phyloP scores from a whole-genome alignment of 2,113 vertebrate species.

The Gavia stellata region DNA sequence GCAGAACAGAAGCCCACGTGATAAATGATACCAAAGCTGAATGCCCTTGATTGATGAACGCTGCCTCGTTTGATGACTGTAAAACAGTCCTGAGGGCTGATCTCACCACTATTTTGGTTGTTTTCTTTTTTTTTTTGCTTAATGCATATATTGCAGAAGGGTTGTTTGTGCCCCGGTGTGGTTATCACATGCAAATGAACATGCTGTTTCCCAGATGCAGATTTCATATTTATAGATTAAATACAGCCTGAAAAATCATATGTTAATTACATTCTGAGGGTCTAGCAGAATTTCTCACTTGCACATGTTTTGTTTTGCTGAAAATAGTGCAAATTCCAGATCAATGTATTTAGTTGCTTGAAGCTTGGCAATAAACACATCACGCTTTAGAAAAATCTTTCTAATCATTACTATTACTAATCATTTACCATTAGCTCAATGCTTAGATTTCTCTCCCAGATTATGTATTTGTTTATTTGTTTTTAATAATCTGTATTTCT shows the following conservation, averaged over 20 bases:
- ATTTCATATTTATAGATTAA: conserved; percentile 23
- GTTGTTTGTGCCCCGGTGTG: neutral
- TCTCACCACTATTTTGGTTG: neutral
- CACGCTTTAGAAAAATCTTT: neutral
- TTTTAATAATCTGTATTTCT: neutral
- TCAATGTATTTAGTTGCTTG: neutral
- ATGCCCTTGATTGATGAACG: neutral
- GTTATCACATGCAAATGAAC: conserved; percentile 25
- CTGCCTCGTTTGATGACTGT: neutral
- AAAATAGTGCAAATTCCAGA: conserved; percentile 5
- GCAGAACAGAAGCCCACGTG: neutral
- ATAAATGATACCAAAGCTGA: neutral
- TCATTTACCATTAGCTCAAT: neutral
- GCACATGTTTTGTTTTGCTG: conserved; percentile 36
- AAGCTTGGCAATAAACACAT: neutral
- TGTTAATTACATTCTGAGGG: conserved; percentile 31
- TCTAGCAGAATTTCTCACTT: neutral
- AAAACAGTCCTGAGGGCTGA: neutral
- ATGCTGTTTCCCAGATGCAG: conserved; percentile 22
- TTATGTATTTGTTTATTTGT: neutral
- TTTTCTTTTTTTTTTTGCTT: neutral
- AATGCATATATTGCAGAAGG: neutral
- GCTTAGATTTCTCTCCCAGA: neutral
- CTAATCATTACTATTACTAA: neutral
- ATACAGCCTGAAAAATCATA: neutral